phyloP scores from a whole-genome alignment of 2,113 vertebrate species.

The Macroglossus sobrinus region DNA sequence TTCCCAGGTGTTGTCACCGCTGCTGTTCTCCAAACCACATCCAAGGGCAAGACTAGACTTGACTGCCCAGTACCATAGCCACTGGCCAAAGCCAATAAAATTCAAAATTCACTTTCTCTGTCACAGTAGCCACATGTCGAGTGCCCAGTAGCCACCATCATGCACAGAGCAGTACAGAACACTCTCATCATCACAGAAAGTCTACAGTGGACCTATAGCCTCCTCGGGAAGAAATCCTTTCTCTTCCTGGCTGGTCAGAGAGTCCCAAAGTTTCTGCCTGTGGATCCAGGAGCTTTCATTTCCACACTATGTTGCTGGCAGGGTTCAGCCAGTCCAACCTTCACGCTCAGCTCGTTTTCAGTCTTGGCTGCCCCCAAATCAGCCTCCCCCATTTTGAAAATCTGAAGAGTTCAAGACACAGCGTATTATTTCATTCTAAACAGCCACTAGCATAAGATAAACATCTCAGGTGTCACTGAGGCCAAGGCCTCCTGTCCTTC shows the following conservation, averaged over 20 bases:
- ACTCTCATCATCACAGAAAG: not conserved
- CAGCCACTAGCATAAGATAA: not conserved
- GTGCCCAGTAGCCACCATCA: not conserved
- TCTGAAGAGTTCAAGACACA: not conserved
- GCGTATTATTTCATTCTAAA: not conserved
- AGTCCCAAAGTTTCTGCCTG: too few species aligned
- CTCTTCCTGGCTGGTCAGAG: not conserved
- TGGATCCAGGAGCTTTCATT: too few species aligned
- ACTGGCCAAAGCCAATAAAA: not conserved
- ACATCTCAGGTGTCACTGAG: not conserved
- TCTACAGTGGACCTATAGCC: not conserved
- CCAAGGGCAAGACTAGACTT: not conserved
- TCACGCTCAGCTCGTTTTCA: not conserved
- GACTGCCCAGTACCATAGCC: not conserved
- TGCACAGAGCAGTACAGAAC: not conserved
- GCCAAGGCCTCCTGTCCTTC: not conserved
- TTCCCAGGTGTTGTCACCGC: not conserved
- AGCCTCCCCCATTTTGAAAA: not conserved
- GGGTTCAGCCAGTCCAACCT: not conserved
- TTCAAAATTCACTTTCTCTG: not conserved
- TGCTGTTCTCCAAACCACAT: not conserved
- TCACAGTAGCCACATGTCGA: not conserved
- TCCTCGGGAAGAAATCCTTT: not conserved
- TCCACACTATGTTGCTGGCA: not conserved
- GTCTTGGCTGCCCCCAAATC: not conserved